These are phyloP conservation scores for Eilema griseolum DNA, from an alignment of 2,888 invertebrate species.

Conservation along the genomic window DNA sequence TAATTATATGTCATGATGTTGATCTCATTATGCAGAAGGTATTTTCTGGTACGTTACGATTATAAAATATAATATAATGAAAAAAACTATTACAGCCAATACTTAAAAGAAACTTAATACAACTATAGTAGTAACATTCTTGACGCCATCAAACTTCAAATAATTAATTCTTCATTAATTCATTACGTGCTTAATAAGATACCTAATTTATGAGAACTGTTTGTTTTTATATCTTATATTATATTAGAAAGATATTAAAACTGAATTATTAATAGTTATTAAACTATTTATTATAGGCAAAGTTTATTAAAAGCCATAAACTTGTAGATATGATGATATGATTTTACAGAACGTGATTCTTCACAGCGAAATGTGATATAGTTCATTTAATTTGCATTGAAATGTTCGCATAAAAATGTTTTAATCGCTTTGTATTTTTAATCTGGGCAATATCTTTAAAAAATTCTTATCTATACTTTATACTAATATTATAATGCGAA, in stretches of 20 bases:
- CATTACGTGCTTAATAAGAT: not conserved
- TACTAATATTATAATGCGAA: too few species aligned
- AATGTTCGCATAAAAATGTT: not conserved
- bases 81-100: too few species aligned
- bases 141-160: not conserved
- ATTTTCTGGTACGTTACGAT: too few species aligned
- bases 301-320: not conserved
- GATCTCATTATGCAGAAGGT: too few species aligned
- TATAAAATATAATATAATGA: too few species aligned
- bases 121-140: conserved; percentile 1
- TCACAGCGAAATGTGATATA: not conserved
- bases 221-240: not conserved
- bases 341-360: not conserved
- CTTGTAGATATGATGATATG: not conserved
- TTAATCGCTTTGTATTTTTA: not conserved
- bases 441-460: not conserved
- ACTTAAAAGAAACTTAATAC: not conserved
- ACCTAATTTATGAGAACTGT: not conserved
- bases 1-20: too few species aligned
- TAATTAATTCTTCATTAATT: conserved; percentile 13
- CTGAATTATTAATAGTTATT: not conserved
- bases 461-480: not conserved
- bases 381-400: conserved; percentile 1
- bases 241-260: not conserved
- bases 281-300: not conserved